phyloP scores from a whole-genome alignment of 1,140 invertebrate species.

The Sarcophaga peregrina region DNA sequence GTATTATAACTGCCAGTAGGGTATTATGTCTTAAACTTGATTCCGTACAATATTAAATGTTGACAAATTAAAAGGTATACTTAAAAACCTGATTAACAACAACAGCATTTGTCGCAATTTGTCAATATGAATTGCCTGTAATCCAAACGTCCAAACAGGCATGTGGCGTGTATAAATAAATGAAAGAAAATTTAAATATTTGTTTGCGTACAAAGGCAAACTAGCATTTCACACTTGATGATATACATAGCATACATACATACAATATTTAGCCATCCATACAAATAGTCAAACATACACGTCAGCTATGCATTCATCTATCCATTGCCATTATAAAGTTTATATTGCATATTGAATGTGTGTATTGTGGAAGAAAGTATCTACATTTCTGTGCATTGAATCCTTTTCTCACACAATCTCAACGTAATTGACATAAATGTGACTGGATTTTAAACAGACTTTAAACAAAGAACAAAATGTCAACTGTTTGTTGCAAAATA shows the following conservation, averaged over 20 bases:
- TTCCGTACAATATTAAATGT: neutral
- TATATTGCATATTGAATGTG: neutral
- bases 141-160: neutral
- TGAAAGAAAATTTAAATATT: constrained; percentile 6
- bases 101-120: neutral
- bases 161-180: neutral
- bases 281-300: neutral
- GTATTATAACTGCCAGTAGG: too few species aligned
- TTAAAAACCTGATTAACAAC: neutral
- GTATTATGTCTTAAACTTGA: too few species aligned
- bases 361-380: neutral
- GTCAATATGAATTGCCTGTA: constrained; percentile 5
- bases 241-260: neutral
- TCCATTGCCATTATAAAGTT: too few species aligned
- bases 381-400: neutral
- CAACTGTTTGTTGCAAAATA: constrained; percentile 18
- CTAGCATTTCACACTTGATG: neutral
- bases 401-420: constrained; percentile 2
- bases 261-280: neutral
- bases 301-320: neutral
- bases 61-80: constrained; percentile 3
- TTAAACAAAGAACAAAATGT: neutral
- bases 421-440: constrained; percentile 19
- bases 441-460: constrained; percentile 20
- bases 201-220: constrained; percentile 7